A percentile compares a stretch with the other conserved stretches of the same genome.
These are phyloP conservation scores for Mastigias papua DNA, from an alignment of 30 jellyfish, hydroid and myxozoan genomes.

Conservation along the genomic window DNA sequence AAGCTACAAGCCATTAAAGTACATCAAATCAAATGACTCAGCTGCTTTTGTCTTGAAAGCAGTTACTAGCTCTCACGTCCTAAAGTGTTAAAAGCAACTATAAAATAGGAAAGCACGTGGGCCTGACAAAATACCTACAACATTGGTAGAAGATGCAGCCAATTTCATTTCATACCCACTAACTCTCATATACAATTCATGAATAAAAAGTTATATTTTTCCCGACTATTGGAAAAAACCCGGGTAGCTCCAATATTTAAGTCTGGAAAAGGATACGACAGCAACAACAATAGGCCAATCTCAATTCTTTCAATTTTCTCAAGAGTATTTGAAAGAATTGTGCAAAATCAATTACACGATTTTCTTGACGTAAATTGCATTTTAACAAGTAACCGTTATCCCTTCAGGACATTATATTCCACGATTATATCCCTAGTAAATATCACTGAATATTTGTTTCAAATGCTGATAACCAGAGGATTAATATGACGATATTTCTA, in stretches of 20 bases:
- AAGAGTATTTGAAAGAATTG: neutral
- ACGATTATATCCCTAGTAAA: neutral
- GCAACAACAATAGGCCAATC: slow-evolving; percentile 1
- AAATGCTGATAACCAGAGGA: neutral
- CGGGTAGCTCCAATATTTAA: neutral
- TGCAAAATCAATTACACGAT: neutral
- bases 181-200: neutral
- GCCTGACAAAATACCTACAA: slow-evolving; percentile 14
- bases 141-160: slow-evolving; percentile 13
- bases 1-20: neutral
- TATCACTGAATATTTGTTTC: neutral
- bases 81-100: neutral
- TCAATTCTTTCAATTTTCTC: neutral
- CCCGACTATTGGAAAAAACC: neutral
- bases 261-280: neutral
- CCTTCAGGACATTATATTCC: neutral
- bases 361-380: neutral
- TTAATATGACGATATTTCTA: slow-evolving; percentile 4
- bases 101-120: slow-evolving; percentile 2
- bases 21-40: neutral
- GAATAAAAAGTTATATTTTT: too few relatives aligned
- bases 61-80: neutral
- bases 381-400: neutral
- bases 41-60: neutral
- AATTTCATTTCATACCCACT: slow-evolving; percentile 15